These are phyloP conservation scores for Encarsia formosa DNA, from an alignment of 2,888 invertebrate genomes.

Conservation along the genomic window DNA sequence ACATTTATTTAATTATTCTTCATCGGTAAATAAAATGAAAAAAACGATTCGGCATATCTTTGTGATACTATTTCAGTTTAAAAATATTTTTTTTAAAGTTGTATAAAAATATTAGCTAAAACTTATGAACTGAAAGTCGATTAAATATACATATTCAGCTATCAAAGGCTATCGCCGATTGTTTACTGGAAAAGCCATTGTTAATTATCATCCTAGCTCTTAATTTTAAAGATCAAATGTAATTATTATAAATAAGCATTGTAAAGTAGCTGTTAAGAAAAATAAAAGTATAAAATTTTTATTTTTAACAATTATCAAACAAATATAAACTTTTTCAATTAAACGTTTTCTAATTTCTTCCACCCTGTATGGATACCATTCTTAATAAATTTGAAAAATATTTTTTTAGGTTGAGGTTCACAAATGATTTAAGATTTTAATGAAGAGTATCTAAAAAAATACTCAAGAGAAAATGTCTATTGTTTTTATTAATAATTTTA, in stretches of 20 bases:
- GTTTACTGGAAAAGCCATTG: conserved; percentile 27
- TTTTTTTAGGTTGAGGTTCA: too few species aligned
- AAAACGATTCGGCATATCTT: conserved; percentile 35
- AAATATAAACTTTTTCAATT: conserved; percentile 38
- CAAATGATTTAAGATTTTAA: too few species aligned
- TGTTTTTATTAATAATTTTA: too few species aligned
- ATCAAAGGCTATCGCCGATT: conserved; percentile 25
- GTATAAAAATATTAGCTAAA: conserved; percentile 24
- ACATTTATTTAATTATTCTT: too few species aligned
- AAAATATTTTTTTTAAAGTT: conserved; percentile 18
- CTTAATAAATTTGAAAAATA: too few species aligned
- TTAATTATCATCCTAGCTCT: conserved; percentile 37
- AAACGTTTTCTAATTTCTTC: conserved; percentile 9
- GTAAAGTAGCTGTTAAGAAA: conserved; percentile 31
- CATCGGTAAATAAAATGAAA: conserved; percentile 22
- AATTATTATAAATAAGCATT: conserved; percentile 36
- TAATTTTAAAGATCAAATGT: conserved; percentile 34
- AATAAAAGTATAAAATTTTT: conserved; percentile 43
- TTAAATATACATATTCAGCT: conserved; percentile 29
- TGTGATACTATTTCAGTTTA: conserved; percentile 30
- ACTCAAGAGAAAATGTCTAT: too few species aligned
- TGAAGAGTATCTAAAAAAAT: too few species aligned
- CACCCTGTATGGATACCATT: too few species aligned
- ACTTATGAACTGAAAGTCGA: conserved; percentile 30
- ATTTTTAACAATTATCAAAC: conserved; percentile 47